Evolutionary conservation across 1,140 invertebrate species (phyloP), one percentile per base, ranked within the genome.

Genomic region (Armadillidium nasatum): DNA sequence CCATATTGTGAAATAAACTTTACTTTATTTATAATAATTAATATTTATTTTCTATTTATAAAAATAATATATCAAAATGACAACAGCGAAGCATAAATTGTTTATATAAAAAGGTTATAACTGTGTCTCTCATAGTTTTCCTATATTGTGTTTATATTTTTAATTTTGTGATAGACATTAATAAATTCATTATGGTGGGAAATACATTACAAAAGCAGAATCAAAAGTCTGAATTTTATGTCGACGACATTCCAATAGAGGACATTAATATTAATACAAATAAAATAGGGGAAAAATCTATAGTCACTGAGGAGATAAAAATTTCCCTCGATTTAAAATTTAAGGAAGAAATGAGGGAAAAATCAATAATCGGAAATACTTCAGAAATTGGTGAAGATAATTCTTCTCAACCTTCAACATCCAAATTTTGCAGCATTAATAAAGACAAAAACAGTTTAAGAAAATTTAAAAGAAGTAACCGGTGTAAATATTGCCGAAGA

Each of bases 401-500:
- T 13, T 60, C 50, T 7, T 60, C 50, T 7, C 11, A 60, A 7
- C 19, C 50, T 15, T 60, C 50, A 15, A 15, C 2, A 1, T 60
- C 50, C 7, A 60, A 60, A 19, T 19, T 15, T 19, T 60, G 50
- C 7, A 15, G 11, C 50, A 13, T 60, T 19, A n/a, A n/a, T n/a
- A 60, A 19, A 19, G 50, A 60, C 50, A 60, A 60, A 60, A 15
- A 13, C 50, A 13, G 11, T 19, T 60, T 60, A 15, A 60, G 19
- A 19, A 60, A 60, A 60, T 60, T 60, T 19, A 13, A 19, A 60
- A 13, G 50, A 19, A 60, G 7, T 19, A 60, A 60, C 7, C 50
- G 50, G 2, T 60, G 50, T 7, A 60, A 60, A 60, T 60, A 60
- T 60, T 60, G 50, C 50, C 50, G 50, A 60, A 60, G 50, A 60